These are phyloP conservation scores for Hippasteria phrygiana DNA, from an alignment of 53 echinoderm and acorn worm species.

Conservation along the genomic window DNA sequence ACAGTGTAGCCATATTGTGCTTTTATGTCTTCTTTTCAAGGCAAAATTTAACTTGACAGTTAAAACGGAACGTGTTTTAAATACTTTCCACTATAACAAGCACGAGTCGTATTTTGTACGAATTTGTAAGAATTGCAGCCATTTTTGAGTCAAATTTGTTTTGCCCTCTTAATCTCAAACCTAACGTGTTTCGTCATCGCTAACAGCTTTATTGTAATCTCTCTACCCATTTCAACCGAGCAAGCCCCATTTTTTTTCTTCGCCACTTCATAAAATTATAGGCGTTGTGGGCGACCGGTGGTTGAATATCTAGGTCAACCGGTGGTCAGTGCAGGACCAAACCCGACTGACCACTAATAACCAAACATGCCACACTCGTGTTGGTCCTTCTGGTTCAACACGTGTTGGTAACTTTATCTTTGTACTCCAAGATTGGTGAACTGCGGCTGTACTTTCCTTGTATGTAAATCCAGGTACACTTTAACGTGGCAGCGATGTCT, in stretches of 20 bases:
- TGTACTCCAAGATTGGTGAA: not conserved
- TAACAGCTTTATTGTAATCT: no score
- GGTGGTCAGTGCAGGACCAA: conserved; percentile 19
- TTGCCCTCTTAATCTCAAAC: no score
- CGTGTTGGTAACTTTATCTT: not conserved
- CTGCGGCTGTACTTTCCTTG: not conserved
- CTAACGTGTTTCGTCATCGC: no score
- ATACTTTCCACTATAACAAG: no score
- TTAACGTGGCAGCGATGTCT: no score
- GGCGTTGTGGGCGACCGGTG: not conserved
- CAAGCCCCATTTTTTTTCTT: not conserved
- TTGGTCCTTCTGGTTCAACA: not conserved
- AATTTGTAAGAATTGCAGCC: no score
- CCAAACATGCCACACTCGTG: conserved; percentile 4
- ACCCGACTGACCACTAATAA: conserved; percentile 31
- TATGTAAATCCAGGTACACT: not conserved
- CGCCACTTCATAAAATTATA: not conserved
- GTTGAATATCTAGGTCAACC: conserved; percentile 10
- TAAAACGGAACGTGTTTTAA: no score
- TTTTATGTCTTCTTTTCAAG: no score
- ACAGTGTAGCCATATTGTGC: no score
- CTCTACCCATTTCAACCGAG: not conserved
- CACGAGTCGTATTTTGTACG: no score
- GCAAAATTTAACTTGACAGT: no score
- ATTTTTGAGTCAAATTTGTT: no score